These are phyloP conservation scores for Gallinago stenura DNA, from an alignment of 2,797 vertebrate genomes.

Conservation along the genomic window DNA sequence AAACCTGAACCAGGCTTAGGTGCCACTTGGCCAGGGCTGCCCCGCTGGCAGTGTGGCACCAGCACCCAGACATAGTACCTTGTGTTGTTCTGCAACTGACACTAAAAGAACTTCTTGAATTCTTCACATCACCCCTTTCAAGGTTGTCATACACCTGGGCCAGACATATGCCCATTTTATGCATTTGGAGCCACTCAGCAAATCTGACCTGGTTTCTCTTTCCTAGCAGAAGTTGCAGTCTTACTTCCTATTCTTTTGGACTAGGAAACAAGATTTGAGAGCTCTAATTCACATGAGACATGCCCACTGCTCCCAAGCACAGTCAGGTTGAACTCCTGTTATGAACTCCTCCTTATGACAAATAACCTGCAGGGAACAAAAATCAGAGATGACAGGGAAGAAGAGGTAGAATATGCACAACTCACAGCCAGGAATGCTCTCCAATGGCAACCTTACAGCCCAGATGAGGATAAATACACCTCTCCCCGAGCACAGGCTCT, in stretches of 20 bases:
- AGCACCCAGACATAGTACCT: background rate
- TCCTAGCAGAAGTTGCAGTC: background rate
- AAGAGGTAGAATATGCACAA: background rate
- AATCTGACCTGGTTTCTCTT: background rate
- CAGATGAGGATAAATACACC: background rate
- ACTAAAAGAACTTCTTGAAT: background rate
- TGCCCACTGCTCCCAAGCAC: background rate
- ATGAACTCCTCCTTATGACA: background rate
- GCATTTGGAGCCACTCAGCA: background rate
- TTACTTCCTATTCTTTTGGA: background rate
- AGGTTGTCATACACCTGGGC: background rate
- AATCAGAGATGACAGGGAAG: background rate
- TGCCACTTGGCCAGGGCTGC: background rate
- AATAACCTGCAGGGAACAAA: background rate
- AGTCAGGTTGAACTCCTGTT: background rate
- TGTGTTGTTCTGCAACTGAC: background rate
- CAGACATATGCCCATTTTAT: background rate
- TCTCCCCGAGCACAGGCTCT: background rate
- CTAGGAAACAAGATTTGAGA: background rate
- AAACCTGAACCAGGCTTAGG: accelerated
- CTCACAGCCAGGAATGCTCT: background rate
- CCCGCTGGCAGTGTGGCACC: accelerated
- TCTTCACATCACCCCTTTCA: background rate
- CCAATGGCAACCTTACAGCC: background rate
- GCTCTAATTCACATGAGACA: background rate